phyloP scores from a whole-genome alignment of 2,113 vertebrate genomes.

The Microcebus tavaratra region DNA sequence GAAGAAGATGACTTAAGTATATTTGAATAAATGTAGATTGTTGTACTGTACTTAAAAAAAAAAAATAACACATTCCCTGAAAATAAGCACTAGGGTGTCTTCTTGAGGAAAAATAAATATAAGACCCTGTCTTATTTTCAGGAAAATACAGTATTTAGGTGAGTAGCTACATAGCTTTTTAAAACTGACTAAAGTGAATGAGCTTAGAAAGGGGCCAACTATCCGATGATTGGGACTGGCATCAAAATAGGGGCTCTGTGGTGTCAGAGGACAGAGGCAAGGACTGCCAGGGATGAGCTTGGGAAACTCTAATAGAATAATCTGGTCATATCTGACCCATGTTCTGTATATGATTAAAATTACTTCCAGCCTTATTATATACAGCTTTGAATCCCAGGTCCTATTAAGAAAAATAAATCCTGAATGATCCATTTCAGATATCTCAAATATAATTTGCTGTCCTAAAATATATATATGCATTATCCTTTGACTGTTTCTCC shows the following conservation, averaged over 20 bases:
- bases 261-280: not conserved
- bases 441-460: not conserved
- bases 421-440: not conserved
- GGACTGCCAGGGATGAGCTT: not conserved
- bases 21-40: no score
- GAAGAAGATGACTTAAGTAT: no score
- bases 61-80: no score
- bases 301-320: not conserved
- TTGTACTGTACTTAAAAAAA: no score
- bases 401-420: not conserved
- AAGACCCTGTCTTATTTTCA: no score
- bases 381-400: not conserved
- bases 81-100: no score
- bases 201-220: not conserved
- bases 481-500: not conserved
- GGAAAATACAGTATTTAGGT: not conserved
- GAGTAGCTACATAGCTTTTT: not conserved
- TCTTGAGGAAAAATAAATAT: no score
- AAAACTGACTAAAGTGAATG: not conserved
- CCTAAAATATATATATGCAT: constrained; percentile 14
- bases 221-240: not conserved
- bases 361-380: not conserved
- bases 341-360: not conserved
- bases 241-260: not conserved
- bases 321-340: not conserved